Conservation (phyloP, 1,140 invertebrate genomes). For the Bicyclus anynana region DNA sequence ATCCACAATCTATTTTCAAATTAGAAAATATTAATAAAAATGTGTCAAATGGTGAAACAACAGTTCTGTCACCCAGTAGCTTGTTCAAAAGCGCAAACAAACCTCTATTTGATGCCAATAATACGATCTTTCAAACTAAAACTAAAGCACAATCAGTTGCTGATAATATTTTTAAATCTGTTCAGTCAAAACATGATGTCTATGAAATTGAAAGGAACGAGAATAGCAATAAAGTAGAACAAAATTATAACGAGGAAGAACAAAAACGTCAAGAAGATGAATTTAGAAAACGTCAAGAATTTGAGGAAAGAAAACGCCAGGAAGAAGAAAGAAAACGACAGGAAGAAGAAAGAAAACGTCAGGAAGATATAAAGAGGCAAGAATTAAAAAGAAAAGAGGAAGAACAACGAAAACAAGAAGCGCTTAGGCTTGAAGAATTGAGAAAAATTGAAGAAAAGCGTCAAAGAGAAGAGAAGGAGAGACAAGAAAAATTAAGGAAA, state of each 20-base stretch:
- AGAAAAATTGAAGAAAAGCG: conserved; percentile 47
- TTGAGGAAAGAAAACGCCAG: conserved; percentile 24
- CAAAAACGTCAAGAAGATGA: conserved; percentile 28
- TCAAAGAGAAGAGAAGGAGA: conserved; percentile 54
- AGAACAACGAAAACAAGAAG: conserved; percentile 32
- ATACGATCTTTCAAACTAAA: conserved; percentile 59
- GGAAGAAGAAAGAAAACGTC: conserved; percentile 34
- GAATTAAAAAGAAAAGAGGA: conserved; percentile 31
- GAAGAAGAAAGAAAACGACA: conserved; percentile 30
- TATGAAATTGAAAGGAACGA: conserved; percentile 53
- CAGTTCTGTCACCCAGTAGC: conserved; percentile 49
- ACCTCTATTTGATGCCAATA: conserved; percentile 33
- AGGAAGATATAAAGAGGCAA: conserved; percentile 26
- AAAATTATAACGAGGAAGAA: conserved; percentile 29
- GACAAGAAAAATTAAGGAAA: conserved; percentile 61
- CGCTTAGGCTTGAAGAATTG: conserved; percentile 40
- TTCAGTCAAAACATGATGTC: conserved; percentile 32
- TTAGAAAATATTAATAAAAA: background rate
- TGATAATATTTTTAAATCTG: conserved; percentile 55
- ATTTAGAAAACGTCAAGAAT: conserved; percentile 23
- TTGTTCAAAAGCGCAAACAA: conserved; percentile 54
- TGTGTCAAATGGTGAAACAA: conserved; percentile 32
- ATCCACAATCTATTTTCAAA: conserved; percentile 18
- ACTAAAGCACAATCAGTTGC: conserved; percentile 52
- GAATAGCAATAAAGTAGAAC: conserved; percentile 14